Base-by-base conservation (phyloP, 2,888 invertebrate genomes). In the Ditylenchus weischeri region DNA sequence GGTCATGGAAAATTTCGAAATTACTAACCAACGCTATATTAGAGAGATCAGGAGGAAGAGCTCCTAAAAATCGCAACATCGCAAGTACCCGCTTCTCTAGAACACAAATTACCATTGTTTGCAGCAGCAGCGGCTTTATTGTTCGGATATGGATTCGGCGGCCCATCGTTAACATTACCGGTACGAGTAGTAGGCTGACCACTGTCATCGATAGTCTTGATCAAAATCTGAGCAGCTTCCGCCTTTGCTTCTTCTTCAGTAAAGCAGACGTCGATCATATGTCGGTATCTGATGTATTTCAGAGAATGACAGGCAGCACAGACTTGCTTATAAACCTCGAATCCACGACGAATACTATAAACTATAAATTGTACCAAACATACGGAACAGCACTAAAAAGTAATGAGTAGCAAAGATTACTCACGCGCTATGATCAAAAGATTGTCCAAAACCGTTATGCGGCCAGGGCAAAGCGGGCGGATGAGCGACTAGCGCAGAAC, bases 241-340 rank as follows among this genome's bases (percentile, higher is more conserved):
- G 90, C 90, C 85, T 94, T 95, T n/a, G 93, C 96, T 84, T 98
- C 93, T 0, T 89, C 91, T 86, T 96, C 94, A 11, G 94, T 92
- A 85, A 94, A 92, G 69, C 90, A 88, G 18, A 91, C 90, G 70
- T 90, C 90, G 62, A 96, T 88, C 83, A 99, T 88, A 84, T 96
- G 90, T 82, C 96, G 90, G 86, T 91, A 99, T 63, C 90, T 90
- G 78, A 98, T 88, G 86, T 89, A 94, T 83, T 90, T 88, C 88
- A 99, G 86, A 70, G 94, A 93, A 86, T 99, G 98, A 83, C 98
- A 99, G 2, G 98, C 96, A 64, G 95, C 90, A 86, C 98, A 99
- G 57, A 99, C 98, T 85, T 96, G 93, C 86, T 98, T 98, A 87
- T 98, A 98, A 0, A 99, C 98, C 87, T 86, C 83, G 72, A 85